phyloP scores from a whole-genome alignment of 2,113 vertebrate species.

The Chauna torquata region DNA sequence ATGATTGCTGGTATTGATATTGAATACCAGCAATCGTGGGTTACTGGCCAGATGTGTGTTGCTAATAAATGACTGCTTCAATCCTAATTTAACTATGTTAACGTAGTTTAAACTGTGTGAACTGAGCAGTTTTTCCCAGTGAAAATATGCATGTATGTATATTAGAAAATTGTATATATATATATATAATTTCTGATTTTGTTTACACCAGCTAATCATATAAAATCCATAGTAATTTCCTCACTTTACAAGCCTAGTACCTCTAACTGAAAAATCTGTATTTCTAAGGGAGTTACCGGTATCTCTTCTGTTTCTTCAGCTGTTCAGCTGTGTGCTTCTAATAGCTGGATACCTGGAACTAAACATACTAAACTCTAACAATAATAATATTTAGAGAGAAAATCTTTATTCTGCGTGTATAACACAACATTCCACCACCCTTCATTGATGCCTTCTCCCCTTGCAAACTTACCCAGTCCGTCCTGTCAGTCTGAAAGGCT shows the following conservation, averaged over 20 bases:
- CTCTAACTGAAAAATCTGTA: background rate
- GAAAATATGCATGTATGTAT: background rate
- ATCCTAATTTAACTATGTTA: background rate
- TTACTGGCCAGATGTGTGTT: background rate
- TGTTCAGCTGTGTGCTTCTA: background rate
- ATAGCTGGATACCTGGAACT: background rate
- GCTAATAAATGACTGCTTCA: background rate
- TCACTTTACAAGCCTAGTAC: background rate
- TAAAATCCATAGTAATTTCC: background rate
- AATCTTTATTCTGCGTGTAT: background rate
- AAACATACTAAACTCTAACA: background rate
- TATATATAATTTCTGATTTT: background rate
- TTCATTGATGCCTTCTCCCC: fast-evolving
- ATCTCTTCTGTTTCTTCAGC: background rate
- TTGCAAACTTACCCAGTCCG: background rate
- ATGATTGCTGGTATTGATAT: background rate
- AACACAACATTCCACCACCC: background rate
- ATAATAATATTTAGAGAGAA: background rate
- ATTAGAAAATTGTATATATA: too few relatives aligned
- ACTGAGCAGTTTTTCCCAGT: background rate
- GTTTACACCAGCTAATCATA: background rate
- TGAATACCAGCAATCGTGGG: too few relatives aligned
- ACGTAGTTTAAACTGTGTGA: background rate
- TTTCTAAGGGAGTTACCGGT: background rate
- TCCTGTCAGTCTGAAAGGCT: background rate